These are phyloP conservation scores for Austrofundulus limnaeus DNA, from an alignment of 2,113 vertebrate genomes.

Conservation along the genomic window DNA sequence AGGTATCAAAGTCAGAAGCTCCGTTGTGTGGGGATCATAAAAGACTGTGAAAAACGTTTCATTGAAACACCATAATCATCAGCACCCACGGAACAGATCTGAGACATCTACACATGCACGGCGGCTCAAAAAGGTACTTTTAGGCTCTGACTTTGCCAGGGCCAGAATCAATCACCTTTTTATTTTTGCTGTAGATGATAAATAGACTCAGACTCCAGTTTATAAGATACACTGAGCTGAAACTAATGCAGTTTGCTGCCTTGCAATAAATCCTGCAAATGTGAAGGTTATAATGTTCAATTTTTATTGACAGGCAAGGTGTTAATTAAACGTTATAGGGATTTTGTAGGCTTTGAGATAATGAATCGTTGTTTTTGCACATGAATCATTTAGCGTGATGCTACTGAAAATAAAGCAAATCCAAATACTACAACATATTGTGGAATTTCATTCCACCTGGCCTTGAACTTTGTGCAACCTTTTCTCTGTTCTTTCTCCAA, in stretches of 20 bases:
- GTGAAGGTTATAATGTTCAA: conserved; percentile 6
- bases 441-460: conserved; percentile 6
- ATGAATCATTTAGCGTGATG: not conserved
- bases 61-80: not conserved
- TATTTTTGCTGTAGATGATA: conserved; percentile 1
- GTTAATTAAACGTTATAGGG: conserved; percentile 16
- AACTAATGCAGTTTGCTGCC: conserved; percentile 7
- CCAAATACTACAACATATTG: conserved; percentile 4
- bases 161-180: conserved; percentile 6
- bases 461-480: conserved; percentile 1
- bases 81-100: not conserved
- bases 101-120: not conserved
- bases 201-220: conserved; percentile 4
- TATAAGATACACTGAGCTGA: conserved; percentile 2
- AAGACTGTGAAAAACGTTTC: conserved; percentile 6
- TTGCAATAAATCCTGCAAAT: conserved; percentile 10
- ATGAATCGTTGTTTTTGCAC: conserved; percentile 2
- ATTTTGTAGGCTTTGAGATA: conserved; percentile 5
- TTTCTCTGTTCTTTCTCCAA: not conserved
- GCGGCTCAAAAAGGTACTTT: not conserved
- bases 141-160: not conserved
- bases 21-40: not conserved
- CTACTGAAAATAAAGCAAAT: conserved; percentile 7
- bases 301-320: conserved; percentile 9
- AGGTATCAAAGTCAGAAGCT: conserved; percentile 10